These are phyloP conservation scores for Phymanthus crucifer DNA, from an alignment of 92 coral and sea anemone genomes.

Conservation along the genomic window DNA sequence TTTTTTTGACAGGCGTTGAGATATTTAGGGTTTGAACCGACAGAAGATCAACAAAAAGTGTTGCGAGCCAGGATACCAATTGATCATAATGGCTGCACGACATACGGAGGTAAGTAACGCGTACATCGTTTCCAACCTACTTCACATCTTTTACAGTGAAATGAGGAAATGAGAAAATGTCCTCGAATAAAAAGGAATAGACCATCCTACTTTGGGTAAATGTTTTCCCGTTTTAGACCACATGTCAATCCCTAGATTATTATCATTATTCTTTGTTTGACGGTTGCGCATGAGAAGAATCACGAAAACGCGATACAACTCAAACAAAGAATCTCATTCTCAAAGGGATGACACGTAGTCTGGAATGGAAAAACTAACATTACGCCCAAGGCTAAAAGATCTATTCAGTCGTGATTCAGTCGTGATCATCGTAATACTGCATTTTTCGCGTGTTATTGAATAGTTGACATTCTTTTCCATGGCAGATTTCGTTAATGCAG, in stretches of 20 bases:
- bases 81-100: constrained; percentile 80
- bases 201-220: no score
- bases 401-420: background rate
- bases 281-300: no score
- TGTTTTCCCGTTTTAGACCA: no score
- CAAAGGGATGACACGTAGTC: no score
- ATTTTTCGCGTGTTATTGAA: background rate
- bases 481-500: constrained; percentile 86
- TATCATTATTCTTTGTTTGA: no score
- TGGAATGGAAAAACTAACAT: no score
- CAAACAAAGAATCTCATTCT: no score
- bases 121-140: background rate
- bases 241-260: no score
- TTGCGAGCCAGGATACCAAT: constrained; percentile 74
- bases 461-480: no score
- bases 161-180: background rate
- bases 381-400: no score
- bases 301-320: no score
- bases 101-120: constrained; percentile 79
- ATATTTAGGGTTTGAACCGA: constrained; percentile 88
- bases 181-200: no score
- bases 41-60: constrained; percentile 80
- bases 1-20: constrained; percentile 78
- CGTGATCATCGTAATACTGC: background rate
- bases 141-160: background rate